Conservation (phyloP, 2,888 invertebrate genomes). For the Serrognathus titanus region DNA sequence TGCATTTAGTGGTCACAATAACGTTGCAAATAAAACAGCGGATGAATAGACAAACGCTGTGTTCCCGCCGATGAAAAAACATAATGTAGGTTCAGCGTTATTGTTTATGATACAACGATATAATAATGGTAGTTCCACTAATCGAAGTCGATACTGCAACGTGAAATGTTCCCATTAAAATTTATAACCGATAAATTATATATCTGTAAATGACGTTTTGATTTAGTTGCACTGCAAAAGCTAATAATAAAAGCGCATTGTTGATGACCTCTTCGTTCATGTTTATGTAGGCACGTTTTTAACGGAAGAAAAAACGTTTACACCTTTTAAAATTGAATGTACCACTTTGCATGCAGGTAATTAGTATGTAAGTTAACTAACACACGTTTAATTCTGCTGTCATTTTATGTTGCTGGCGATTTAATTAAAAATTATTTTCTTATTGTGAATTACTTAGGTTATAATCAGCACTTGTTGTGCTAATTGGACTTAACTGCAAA, state of each 20-base stretch:
- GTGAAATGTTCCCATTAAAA: conserved; percentile 26
- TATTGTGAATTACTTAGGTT: too few species aligned
- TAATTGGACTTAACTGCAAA: too few species aligned
- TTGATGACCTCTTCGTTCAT: too few species aligned
- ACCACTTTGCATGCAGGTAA: too few species aligned
- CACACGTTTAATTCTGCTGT: too few species aligned
- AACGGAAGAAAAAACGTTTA: too few species aligned
- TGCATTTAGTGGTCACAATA: background rate
- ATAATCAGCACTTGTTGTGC: too few species aligned
- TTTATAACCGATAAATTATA: conserved; percentile 30
- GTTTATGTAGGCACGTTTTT: too few species aligned
- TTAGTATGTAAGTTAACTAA: too few species aligned
- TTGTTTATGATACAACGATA: conserved; percentile 9
- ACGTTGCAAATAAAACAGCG: background rate
- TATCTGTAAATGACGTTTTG: conserved; percentile 29
- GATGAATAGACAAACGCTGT: background rate
- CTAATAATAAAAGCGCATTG: conserved; percentile 22
- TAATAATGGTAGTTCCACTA: conserved; percentile 21
- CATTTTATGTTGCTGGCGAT: too few species aligned
- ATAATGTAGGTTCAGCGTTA: conserved; percentile 2
- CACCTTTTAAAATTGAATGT: too few species aligned
- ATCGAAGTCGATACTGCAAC: conserved; percentile 23
- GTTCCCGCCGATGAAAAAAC: background rate
- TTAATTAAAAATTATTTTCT: too few species aligned
- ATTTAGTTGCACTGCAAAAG: conserved; percentile 19